Evolutionary conservation across 2,797 vertebrate genomes (phyloP).

Genomic region (Notolabrus celidotus): DNA sequence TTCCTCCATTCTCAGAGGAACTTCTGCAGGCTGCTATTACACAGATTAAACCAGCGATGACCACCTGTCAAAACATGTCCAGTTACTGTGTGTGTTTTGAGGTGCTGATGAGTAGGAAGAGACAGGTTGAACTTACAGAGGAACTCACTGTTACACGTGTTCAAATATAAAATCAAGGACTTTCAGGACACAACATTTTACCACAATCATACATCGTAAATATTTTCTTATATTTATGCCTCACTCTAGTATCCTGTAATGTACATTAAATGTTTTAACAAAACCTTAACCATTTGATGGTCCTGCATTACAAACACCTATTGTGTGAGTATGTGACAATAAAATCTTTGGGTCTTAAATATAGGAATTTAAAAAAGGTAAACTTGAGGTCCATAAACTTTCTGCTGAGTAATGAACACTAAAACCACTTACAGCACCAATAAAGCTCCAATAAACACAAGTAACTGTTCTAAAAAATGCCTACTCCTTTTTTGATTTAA

Average conservation of each 20-base stretch:
- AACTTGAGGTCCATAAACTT: neutral
- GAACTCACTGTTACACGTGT: slow-evolving; percentile 3
- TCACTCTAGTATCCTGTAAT: neutral
- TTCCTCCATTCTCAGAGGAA: slow-evolving; percentile 51
- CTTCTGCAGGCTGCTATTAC: slow-evolving; percentile 50
- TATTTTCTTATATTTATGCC: too few species aligned
- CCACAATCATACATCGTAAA: too few species aligned
- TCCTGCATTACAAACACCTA: neutral
- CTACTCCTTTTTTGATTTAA: neutral
- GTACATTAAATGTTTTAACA: too few species aligned
- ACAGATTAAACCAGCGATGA: slow-evolving; percentile 54
- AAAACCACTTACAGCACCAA: neutral
- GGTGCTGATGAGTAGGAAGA: slow-evolving; percentile 39
- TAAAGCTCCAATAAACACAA: neutral
- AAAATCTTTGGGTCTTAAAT: neutral
- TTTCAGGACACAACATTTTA: too few species aligned
- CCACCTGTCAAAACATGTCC: slow-evolving; percentile 73
- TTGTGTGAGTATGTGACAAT: neutral
- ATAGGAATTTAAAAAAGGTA: neutral
- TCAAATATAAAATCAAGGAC: neutral
- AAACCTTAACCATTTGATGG: too few species aligned
- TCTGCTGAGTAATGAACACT: neutral
- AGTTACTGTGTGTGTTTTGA: slow-evolving; percentile 10
- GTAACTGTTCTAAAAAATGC: neutral
- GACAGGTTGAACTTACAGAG: slow-evolving; percentile 25